A percentile compares a stretch with the other conserved stretches of the same genome.
These are phyloP conservation scores for sheep (Ovis aries) DNA, from an alignment of 2,113 vertebrate species.

Conservation along the genomic window ARS-UI_Ramb_v3.0 NC_056063.1:73757001-73757500, in stretches of 20 bases:
- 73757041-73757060: not conserved
- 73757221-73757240: not conserved
- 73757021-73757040: not conserved
- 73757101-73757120: not conserved
- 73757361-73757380: not conserved
- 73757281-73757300: not conserved
- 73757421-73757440: not conserved
- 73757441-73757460: not conserved
- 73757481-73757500: not conserved
- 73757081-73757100: not conserved
- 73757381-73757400: not conserved
- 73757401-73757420: not conserved
- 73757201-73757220: not conserved
- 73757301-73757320: not conserved
- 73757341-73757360: fast-evolving
- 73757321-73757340: not conserved
- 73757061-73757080: not conserved
- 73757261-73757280: not conserved
- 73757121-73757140: not conserved
- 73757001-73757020: not conserved
- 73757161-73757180: not conserved
- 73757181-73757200: not conserved
- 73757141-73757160: constrained; percentile 27
- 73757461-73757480: not conserved
- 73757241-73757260: not conserved